phyloP scores from a whole-genome alignment of 1,140 invertebrate species.

The Ditylenchus dipsaci region DNA sequence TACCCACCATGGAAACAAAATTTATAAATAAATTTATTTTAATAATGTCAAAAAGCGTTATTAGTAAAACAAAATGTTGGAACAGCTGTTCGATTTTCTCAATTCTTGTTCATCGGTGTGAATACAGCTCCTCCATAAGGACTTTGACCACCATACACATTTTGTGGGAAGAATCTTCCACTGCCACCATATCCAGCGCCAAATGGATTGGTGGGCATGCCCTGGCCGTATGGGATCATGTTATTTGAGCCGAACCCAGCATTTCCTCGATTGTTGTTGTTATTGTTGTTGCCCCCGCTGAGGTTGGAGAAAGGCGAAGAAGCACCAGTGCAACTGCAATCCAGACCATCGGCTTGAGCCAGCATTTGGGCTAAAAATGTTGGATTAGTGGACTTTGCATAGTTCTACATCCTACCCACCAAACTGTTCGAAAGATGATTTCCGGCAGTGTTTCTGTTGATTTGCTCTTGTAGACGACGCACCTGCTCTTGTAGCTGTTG shows the following conservation, averaged over 20 bases:
- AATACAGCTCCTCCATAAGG: background rate
- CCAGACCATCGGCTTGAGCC: constrained; percentile 37
- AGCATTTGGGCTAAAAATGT: constrained; percentile 37
- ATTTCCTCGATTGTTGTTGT: background rate
- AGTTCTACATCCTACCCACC: constrained; percentile 10
- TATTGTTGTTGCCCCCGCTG: background rate
- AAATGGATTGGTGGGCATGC: background rate
- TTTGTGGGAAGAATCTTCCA: background rate
- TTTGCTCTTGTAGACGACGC: constrained; percentile 38
- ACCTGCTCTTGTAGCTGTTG: constrained; percentile 41
- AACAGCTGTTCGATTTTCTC: too few relatives aligned
- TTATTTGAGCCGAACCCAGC: background rate
- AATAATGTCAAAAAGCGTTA: too few relatives aligned
- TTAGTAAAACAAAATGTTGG: too few relatives aligned
- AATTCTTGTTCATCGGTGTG: background rate
- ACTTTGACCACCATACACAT: background rate
- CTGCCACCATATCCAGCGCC: background rate
- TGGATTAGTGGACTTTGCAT: background rate
- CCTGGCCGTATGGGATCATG: background rate
- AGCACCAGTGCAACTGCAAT: constrained; percentile 42
- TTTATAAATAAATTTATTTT: too few relatives aligned
- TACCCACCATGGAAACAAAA: too few relatives aligned
- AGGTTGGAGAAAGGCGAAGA: constrained; percentile 20
- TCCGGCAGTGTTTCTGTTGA: constrained; percentile 38
- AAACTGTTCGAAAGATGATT: constrained; percentile 41